phyloP scores from a whole-genome alignment of 92 coral and sea anemone species.

The Epizoanthus fatuus region DNA sequence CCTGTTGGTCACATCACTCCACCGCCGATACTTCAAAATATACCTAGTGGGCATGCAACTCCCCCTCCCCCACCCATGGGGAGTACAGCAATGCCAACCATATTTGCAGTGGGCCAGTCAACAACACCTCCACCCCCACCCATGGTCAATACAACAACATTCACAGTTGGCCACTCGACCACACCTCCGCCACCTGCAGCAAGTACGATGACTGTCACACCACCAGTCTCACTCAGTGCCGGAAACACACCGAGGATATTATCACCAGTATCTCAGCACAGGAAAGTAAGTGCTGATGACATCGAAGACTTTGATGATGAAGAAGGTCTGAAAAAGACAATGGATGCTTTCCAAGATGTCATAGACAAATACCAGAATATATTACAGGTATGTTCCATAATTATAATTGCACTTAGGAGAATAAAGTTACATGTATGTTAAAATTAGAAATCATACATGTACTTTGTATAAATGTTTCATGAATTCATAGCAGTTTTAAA shows the following conservation, averaged over 20 bases:
- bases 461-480: no score
- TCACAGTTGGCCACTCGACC: conserved; percentile 52
- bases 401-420: neutral
- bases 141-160: conserved; percentile 22
- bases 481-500: no score
- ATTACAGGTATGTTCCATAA: conserved; percentile 57
- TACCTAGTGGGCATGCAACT: conserved; percentile 50
- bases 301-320: conserved; percentile 74
- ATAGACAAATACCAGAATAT: conserved; percentile 77
- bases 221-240: conserved; percentile 76
- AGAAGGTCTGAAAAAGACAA: conserved; percentile 90
- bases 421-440: neutral
- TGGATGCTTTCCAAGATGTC: conserved; percentile 98
- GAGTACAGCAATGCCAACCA: conserved; percentile 31
- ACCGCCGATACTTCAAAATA: conserved; percentile 53
- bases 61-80: conserved; percentile 47
- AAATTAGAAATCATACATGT: no score
- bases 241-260: conserved; percentile 91
- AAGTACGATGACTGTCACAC: conserved; percentile 30
- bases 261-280: conserved; percentile 79
- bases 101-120: conserved; percentile 45
- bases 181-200: conserved; percentile 75
- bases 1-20: conserved; percentile 60
- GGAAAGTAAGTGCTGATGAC: conserved; percentile 49
- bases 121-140: conserved; percentile 58